Evolutionary conservation across 2,797 vertebrate species (phyloP), one percentile per base, ranked within the genome.

Genomic region (Mus caroli): DNA sequence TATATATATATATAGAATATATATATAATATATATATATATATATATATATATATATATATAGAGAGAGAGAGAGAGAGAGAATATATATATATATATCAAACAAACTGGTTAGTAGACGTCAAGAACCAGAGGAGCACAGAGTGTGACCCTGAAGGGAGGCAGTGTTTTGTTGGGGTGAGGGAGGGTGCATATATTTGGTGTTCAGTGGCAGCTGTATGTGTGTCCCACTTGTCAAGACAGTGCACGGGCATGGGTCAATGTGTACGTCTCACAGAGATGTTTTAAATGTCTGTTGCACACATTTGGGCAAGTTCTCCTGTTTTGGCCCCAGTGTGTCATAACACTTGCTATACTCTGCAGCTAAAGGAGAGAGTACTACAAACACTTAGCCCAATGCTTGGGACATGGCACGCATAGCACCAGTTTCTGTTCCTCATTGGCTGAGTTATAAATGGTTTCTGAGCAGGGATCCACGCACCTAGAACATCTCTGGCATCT

Each of bases 161-260:
- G 17, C 19, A 5, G 34, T 28, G 4, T 60, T 40, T 12, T 83
- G 1, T 34, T 22, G 7, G 40, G 88, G 7, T 14, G 24, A 37
- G 0, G 34, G 62, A 37, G 22, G n/a, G 31, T 43, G 2, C 4
- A 28, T 3, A 5, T 0, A 1, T 31, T 22, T 62, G 54, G 11
- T 11, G 6, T 58, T 52, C 6, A 43, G 31, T 37, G 52, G 85
- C 10, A 37, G 43, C 40, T 58, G 9, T 14, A 28, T 2, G 4
- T 17, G 78, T 40, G 19, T 56, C 43, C 19, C 4, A 28, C 46
- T 67, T 73, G 64, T 67, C 78, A 76, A 62, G 71, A 46, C 8
- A 14, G 56, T 37, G n/a, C 11, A 3, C 14, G 37, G 62, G n/a
- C 3, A 2, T 15, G 4, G n/a, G 14, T 71, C 13, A 26, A 28